Evolutionary conservation across 2,797 vertebrate species (phyloP).

Genomic region (Parotocinclus haroldoi): DNA sequence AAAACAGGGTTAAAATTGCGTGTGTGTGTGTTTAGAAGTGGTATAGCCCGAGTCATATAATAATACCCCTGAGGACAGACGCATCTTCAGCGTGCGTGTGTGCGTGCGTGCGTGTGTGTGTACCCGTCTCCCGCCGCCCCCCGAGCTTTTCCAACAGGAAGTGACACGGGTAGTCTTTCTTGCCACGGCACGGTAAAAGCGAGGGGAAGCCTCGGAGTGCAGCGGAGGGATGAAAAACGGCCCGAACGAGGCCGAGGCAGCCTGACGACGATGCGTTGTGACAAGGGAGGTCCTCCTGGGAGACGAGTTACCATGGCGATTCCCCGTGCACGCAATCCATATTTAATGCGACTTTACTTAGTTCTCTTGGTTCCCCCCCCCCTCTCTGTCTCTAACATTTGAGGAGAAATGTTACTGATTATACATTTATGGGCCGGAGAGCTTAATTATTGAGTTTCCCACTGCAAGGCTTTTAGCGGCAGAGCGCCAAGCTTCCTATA

Average conservation of each 20-base stretch:
- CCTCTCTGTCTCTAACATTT: conserved; percentile 25
- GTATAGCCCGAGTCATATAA: conserved; percentile 11
- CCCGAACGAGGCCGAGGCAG: conserved; percentile 27
- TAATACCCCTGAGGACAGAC: conserved; percentile 18
- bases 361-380: conserved; percentile 19
- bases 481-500: no score
- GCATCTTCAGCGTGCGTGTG: no score
- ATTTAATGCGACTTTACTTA: conserved; percentile 52
- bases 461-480: conserved; percentile 11
- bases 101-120: no score
- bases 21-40: no score
- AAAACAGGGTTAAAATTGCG: no score
- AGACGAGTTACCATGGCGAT: conserved; percentile 48
- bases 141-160: conserved; percentile 38
- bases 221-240: conserved; percentile 35
- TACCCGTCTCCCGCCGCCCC: no score
- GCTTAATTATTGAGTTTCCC: conserved; percentile 29
- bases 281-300: conserved; percentile 37
- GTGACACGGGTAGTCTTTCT: conserved; percentile 39
- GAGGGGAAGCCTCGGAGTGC: conserved; percentile 25
- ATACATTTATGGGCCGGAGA: conserved; percentile 26
- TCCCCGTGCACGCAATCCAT: conserved; percentile 48
- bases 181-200: conserved; percentile 28
- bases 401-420: conserved; percentile 26
- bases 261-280: conserved; percentile 43